A percentile compares a stretch with the other conserved stretches of the same genome.
phyloP scores from a whole-genome alignment of 1,140 invertebrate genomes.

The Neodiprion pinetum region DNA sequence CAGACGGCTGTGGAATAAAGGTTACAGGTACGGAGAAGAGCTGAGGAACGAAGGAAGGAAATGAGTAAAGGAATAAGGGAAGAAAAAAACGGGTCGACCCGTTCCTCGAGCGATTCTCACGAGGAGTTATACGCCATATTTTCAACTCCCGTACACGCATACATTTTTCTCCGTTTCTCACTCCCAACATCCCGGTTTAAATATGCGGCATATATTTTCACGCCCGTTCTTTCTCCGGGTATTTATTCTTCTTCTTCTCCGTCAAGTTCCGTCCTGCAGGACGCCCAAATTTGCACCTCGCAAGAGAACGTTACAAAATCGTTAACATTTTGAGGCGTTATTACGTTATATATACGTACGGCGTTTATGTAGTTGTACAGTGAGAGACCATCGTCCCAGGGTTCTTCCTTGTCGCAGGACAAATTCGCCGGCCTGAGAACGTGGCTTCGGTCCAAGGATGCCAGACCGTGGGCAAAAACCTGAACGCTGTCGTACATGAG shows the following conservation, averaged over 20 bases:
- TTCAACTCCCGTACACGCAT: too few relatives aligned
- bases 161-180: too few relatives aligned
- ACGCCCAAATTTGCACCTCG: too few relatives aligned
- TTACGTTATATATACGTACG: conserved; percentile 62
- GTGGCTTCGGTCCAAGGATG: conserved; percentile 73
- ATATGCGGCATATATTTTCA: too few relatives aligned
- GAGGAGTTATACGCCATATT: too few relatives aligned
- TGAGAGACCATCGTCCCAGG: conserved; percentile 86
- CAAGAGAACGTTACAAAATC: too few relatives aligned
- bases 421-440: conserved; percentile 76
- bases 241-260: too few relatives aligned
- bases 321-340: too few relatives aligned
- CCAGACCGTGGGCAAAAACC: conserved; percentile 82
- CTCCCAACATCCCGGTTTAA: too few relatives aligned
- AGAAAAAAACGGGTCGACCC: not conserved
- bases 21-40: not conserved
- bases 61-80: not conserved
- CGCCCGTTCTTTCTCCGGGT: too few relatives aligned
- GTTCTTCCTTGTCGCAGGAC: conserved; percentile 82
- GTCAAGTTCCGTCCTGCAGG: too few relatives aligned
- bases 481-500: conserved; percentile 92
- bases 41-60: not conserved
- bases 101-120: too few relatives aligned
- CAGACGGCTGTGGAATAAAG: not conserved
- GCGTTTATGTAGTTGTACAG: conserved; percentile 92